Conservation (phyloP, 2,113 vertebrate species). For the Sturnira hondurensis region DNA sequence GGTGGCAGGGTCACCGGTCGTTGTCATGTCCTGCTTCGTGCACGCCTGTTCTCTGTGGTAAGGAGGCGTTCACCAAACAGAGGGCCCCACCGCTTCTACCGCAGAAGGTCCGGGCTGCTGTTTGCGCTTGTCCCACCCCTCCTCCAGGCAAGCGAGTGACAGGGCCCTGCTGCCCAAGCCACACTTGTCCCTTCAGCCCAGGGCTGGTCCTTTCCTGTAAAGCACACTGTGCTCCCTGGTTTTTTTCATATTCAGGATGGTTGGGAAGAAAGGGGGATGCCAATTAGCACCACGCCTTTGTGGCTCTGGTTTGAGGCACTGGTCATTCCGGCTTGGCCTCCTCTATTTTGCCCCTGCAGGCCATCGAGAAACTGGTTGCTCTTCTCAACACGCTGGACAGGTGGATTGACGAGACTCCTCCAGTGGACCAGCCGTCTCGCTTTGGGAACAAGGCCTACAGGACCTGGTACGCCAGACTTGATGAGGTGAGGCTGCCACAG, state of each 20-base stretch:
- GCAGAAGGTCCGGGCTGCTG: background rate
- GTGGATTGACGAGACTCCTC: slow-evolving; percentile 97
- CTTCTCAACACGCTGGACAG: slow-evolving; percentile 91
- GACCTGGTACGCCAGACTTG: slow-evolving; percentile 93
- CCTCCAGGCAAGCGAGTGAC: background rate
- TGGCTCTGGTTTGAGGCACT: background rate
- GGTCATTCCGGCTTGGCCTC: background rate
- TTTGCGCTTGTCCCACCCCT: fast-evolving
- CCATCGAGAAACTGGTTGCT: slow-evolving; percentile 89
- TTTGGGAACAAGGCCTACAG: slow-evolving; percentile 98
- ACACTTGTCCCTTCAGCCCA: too few species aligned
- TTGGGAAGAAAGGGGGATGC: background rate
- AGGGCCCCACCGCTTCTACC: fast-evolving
- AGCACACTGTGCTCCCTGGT: background rate
- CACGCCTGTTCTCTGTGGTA: background rate
- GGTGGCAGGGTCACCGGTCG: too few species aligned
- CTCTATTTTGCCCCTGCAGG: slow-evolving; percentile 75
- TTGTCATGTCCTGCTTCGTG: background rate
- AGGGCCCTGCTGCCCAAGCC: background rate
- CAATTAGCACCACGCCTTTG: background rate
- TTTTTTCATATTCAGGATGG: background rate
- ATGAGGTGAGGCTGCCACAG: slow-evolving; percentile 84
- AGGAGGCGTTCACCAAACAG: background rate
- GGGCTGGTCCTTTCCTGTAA: background rate
- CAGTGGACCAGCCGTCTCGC: slow-evolving; percentile 95